These are phyloP conservation scores for Pristionchus exspectatus DNA, from an alignment of 2,888 invertebrate species.

Conservation along the genomic window DNA sequence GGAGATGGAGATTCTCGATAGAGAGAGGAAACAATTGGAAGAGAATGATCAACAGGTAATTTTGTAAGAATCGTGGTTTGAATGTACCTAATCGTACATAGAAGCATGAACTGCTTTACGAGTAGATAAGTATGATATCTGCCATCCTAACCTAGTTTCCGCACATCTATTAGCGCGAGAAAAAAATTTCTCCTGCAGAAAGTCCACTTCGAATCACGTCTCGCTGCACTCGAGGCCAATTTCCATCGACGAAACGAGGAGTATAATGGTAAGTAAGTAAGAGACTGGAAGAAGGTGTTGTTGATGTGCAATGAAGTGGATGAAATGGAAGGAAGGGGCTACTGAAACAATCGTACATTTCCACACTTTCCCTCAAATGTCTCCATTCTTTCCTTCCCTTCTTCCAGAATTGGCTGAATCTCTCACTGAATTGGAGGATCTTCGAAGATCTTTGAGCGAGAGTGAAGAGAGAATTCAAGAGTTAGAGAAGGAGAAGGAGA, in stretches of 20 bases:
- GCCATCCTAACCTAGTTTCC: too few relatives aligned
- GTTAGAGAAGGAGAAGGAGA: slow-evolving; percentile 39
- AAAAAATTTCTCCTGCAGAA: not conserved
- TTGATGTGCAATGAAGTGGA: not conserved
- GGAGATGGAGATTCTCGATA: slow-evolving; percentile 43
- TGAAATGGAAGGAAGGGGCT: not conserved
- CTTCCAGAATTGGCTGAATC: slow-evolving; percentile 48
- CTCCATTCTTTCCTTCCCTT: not conserved
- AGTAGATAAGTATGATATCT: too few relatives aligned
- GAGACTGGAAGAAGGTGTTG: not conserved
- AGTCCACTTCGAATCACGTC: slow-evolving; percentile 11
- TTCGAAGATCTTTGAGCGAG: not conserved
- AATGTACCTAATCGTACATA: too few relatives aligned
- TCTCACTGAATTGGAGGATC: slow-evolving; percentile 44
- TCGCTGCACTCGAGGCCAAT: slow-evolving; percentile 35
- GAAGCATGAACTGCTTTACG: too few relatives aligned
- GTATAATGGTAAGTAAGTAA: slow-evolving; percentile 18
- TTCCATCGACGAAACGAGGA: slow-evolving; percentile 46
- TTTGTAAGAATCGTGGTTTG: too few relatives aligned
- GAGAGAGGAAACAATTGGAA: slow-evolving; percentile 18
- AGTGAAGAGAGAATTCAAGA: slow-evolving; percentile 34
- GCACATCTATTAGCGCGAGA: not conserved
- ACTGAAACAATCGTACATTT: not conserved
- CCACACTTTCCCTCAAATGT: not conserved
- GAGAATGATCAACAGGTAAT: slow-evolving; percentile 42